phyloP scores from a whole-genome alignment of 2,113 vertebrate genomes.

The Silurus asotus region DNA sequence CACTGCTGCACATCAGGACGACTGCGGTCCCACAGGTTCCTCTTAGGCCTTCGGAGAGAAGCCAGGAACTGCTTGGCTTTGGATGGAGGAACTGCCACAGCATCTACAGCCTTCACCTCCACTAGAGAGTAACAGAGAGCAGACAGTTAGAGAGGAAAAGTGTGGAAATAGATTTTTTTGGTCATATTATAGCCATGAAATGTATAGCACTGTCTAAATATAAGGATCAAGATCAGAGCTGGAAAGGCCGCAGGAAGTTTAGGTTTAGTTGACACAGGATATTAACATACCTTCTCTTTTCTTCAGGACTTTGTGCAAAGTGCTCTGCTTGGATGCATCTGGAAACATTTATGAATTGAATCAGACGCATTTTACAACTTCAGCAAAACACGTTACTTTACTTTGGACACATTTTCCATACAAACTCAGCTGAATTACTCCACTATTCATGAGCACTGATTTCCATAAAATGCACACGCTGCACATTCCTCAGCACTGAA shows the following conservation, averaged over 20 bases:
- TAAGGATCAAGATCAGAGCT: background rate
- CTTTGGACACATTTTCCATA: no score
- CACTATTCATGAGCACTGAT: background rate
- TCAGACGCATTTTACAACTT: background rate
- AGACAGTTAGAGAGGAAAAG: background rate
- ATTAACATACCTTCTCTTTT: constrained; percentile 76
- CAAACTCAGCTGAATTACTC: background rate
- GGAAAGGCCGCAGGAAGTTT: background rate
- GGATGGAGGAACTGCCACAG: constrained; percentile 69
- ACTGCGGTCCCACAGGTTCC: constrained; percentile 89
- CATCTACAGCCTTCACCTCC: constrained; percentile 49
- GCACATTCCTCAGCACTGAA: constrained; percentile 26
- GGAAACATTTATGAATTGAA: constrained; percentile 31
- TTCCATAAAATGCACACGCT: constrained; percentile 7
- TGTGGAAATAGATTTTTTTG: background rate
- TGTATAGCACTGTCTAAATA: background rate
- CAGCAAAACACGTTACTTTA: background rate
- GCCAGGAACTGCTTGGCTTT: constrained; percentile 85
- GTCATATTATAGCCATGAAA: background rate
- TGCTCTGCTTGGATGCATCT: constrained; percentile 79
- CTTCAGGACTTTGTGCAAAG: constrained; percentile 78
- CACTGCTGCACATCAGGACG: constrained; percentile 91
- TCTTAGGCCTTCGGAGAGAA: constrained; percentile 76
- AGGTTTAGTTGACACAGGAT: no score
- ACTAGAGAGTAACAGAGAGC: constrained; percentile 50